Evolutionary conservation across 92 coral and sea anemone genomes (phyloP).

Genomic region (Epizoanthus scotinus): DNA sequence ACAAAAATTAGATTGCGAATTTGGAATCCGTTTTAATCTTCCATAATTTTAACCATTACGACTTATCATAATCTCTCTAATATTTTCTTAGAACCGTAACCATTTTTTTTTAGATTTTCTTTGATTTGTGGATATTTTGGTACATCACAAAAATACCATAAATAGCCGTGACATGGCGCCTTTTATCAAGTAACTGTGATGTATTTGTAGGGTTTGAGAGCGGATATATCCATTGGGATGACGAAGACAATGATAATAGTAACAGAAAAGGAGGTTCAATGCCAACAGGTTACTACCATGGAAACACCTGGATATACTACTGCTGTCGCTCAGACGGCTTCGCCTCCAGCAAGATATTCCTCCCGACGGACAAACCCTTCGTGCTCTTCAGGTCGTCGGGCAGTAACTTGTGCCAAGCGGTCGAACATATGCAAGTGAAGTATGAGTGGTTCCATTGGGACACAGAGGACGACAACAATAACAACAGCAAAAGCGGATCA

Average conservation of each 20-base stretch:
- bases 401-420: neutral
- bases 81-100: no score
- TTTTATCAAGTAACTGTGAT: no score
- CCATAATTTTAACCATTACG: no score
- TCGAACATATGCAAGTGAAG: neutral
- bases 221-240: neutral
- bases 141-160: no score
- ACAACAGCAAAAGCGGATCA: neutral
- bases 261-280: neutral
- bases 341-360: neutral
- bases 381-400: neutral
- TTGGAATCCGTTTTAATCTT: no score
- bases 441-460: slow-evolving; percentile 1
- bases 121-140: no score
- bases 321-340: neutral
- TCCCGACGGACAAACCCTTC: neutral
- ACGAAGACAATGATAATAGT: neutral
- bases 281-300: neutral
- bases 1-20: no score
- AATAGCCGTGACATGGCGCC: no score
- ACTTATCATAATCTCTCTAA: no score
- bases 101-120: no score
- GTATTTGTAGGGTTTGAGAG: neutral
- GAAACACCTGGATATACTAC: neutral
- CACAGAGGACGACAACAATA: neutral